A percentile compares a stretch with the other conserved stretches of the same genome.
phyloP scores from a whole-genome alignment of 2,113 vertebrate genomes.

The Silurus meridionalis region DNA sequence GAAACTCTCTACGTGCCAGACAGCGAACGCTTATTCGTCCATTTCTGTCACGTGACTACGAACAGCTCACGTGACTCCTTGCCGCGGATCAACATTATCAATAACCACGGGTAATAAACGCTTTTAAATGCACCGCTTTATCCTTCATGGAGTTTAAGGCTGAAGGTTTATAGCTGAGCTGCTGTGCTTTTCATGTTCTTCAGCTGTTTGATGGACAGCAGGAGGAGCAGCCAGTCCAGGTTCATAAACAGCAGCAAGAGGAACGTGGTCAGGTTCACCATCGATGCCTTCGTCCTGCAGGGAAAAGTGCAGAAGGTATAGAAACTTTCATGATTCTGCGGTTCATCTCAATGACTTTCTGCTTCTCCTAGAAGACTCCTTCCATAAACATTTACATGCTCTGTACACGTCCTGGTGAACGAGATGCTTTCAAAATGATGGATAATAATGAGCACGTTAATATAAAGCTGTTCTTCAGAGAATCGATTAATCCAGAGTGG shows the following conservation, averaged over 20 bases:
- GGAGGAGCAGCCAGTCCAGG: constrained; percentile 54
- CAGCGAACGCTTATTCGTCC: constrained; percentile 63
- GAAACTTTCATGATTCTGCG: not conserved
- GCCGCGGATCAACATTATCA: constrained; percentile 62
- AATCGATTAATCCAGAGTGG: not conserved
- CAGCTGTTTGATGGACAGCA: constrained; percentile 71
- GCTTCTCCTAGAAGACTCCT: not conserved
- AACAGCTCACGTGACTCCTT: constrained; percentile 53
- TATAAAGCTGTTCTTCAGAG: not conserved
- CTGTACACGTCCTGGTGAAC: not conserved
- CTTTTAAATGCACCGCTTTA: too few relatives aligned
- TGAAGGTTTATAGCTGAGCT: too few relatives aligned
- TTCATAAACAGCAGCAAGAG: constrained; percentile 60
- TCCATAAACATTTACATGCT: not conserved
- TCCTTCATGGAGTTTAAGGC: not conserved
- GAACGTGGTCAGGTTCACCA: constrained; percentile 63
- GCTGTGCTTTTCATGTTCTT: not conserved
- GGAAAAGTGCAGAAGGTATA: constrained; percentile 59
- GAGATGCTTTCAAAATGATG: not conserved
- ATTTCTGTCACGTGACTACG: constrained; percentile 62
- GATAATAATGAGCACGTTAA: not conserved
- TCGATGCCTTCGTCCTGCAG: constrained; percentile 68
- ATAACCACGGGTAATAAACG: constrained; percentile 68
- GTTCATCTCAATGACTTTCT: not conserved
- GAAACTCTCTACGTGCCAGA: constrained; percentile 42